Evolutionary conservation across 2,113 vertebrate genomes (phyloP).

Genomic region (Hyaena hyaena): DNA sequence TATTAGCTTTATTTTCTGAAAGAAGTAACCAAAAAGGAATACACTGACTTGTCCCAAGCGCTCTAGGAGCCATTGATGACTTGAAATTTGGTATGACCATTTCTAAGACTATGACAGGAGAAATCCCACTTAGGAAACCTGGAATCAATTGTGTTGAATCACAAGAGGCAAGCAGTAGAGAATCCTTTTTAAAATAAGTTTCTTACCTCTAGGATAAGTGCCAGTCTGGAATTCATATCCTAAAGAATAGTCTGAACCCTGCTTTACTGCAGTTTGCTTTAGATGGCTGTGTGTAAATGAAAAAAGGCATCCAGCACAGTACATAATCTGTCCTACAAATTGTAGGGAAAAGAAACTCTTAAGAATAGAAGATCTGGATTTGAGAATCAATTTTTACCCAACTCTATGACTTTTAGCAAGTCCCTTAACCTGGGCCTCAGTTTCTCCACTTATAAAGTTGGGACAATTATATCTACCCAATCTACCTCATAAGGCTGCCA

Average conservation of each 20-base stretch:
- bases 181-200: neutral
- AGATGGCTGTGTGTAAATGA: neutral
- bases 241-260: neutral
- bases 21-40: conserved; percentile 31
- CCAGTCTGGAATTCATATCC: neutral
- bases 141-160: neutral
- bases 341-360: neutral
- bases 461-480: neutral
- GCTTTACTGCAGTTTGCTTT: neutral
- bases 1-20: conserved; percentile 30
- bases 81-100: neutral
- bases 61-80: neutral
- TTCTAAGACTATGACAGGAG: neutral
- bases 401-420: neutral
- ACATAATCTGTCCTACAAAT: neutral
- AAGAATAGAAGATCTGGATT: neutral
- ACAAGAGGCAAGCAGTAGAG: neutral
- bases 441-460: neutral
- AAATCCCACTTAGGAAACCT: neutral
- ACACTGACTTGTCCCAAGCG: neutral
- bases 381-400: neutral
- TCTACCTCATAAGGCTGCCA: neutral
- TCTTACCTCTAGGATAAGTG: neutral
- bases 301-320: neutral
- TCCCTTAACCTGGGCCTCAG: neutral